Evolutionary conservation across 2,797 vertebrate genomes (phyloP).

Genomic region (Melanotaenia boesemani): DNA sequence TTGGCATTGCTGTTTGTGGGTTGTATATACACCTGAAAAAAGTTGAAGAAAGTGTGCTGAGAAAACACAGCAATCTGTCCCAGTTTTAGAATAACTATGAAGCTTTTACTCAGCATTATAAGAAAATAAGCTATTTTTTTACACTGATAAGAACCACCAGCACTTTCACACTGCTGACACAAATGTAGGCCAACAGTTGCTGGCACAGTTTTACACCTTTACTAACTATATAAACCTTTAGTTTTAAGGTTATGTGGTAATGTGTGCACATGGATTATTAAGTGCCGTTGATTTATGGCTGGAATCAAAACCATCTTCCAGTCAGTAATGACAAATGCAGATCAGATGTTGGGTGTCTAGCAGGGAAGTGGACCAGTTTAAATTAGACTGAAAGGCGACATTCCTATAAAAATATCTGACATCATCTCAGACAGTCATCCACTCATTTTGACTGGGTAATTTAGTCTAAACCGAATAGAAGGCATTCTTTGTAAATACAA

Average conservation of each 20-base stretch:
- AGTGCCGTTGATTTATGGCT: constrained; percentile 9
- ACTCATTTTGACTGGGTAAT: constrained; percentile 42
- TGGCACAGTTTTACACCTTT: background rate
- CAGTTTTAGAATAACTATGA: background rate
- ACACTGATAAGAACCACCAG: background rate
- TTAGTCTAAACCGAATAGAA: constrained; percentile 37
- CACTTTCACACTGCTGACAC: background rate
- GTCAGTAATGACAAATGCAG: constrained; percentile 59
- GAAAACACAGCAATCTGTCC: background rate
- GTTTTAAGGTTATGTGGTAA: background rate
- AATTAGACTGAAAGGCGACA: constrained; percentile 52
- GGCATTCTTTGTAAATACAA: constrained; percentile 26
- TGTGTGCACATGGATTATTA: constrained; percentile 7
- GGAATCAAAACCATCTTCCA: constrained; percentile 46
- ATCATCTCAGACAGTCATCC: constrained; percentile 46
- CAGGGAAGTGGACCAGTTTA: constrained; percentile 38
- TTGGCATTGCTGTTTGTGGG: background rate
- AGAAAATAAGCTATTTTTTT: background rate
- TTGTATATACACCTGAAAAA: background rate
- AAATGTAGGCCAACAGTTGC: constrained; percentile 1
- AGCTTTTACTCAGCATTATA: constrained; percentile 5
- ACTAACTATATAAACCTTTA: background rate
- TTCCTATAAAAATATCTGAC: constrained; percentile 61
- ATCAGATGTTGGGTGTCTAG: constrained; percentile 62
- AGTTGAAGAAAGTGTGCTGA: background rate